phyloP scores from a whole-genome alignment of 1,140 invertebrate species.

The Zaprionus nigranus region DNA sequence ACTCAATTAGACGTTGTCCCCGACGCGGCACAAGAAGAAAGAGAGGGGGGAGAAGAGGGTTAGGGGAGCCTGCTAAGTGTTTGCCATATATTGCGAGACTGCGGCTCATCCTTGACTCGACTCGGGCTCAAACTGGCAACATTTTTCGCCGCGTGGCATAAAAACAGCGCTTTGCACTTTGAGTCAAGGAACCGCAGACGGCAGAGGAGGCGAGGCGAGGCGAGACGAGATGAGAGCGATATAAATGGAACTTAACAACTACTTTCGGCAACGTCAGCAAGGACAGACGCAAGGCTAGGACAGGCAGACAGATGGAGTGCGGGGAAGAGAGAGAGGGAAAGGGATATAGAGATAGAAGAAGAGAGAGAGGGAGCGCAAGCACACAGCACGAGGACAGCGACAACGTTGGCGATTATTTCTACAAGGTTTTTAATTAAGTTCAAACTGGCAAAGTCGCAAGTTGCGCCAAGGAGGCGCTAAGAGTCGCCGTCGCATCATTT shows the following conservation, averaged over 20 bases:
- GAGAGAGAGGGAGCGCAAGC: background rate
- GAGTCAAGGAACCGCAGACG: constrained; percentile 74
- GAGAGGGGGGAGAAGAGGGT: background rate
- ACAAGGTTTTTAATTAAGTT: constrained; percentile 83
- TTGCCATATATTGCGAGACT: constrained; percentile 61
- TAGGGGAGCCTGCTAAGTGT: constrained; percentile 35
- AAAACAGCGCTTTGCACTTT: constrained; percentile 77
- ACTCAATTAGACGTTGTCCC: constrained; percentile 77
- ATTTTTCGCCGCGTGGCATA: constrained; percentile 31
- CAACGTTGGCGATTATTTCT: constrained; percentile 54
- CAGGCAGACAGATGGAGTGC: background rate
- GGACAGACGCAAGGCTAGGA: constrained; percentile 6
- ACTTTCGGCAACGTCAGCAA: constrained; percentile 36
- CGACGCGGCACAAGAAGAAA: background rate
- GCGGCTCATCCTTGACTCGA: constrained; percentile 42
- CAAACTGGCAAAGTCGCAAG: constrained; percentile 42
- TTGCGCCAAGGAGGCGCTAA: constrained; percentile 59
- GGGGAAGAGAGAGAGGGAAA: no score
- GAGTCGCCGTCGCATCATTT: constrained; percentile 78
- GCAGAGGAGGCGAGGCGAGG: background rate
- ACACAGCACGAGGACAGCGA: background rate
- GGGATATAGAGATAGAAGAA: no score
- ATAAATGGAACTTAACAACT: constrained; percentile 79
- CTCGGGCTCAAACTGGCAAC: constrained; percentile 4
- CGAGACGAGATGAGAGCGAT: constrained; percentile 16